Evolutionary conservation across 2,888 invertebrate genomes (phyloP), one percentile per base, ranked within the genome.

Genomic region (Stenolophus ochropezus): DNA sequence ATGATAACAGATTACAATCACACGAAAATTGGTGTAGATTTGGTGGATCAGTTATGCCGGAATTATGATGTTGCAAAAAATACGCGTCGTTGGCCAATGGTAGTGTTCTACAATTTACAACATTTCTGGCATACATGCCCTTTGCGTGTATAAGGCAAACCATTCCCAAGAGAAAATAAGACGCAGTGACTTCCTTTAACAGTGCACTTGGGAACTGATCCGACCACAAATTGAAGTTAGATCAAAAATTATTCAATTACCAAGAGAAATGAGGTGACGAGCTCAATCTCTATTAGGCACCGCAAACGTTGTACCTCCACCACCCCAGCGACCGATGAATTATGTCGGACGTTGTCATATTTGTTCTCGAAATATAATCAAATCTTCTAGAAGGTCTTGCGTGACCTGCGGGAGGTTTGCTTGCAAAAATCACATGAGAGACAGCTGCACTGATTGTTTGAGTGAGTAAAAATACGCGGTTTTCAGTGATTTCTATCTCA

Each of bases 61-160:
- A 81, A 81, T 8, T 81, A 82, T 47, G 25, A 81, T 81, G 81
- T 82, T 21, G 51, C 81, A 49, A 82, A 76, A 49, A 82, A 81
- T 51, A 82, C 81, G 14, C 58, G 65, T 18, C 61, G 81, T 16
- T 82, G 81, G 81, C 81, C 76, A 51, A 82, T 82, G 81, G 81
- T 82, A 16, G 27, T 69, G 3, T 81, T 82, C 81, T 81, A 81
- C 25, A 53, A 81, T 76, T 65, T 82, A 18, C 20, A 78, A 82
- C 27, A 82, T 82, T 49, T 47, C 76, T 69, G 65, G 58, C 25
- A 78, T 82, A 33, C 77, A 82, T 23, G 69, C 49, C 20, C 33
- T 79, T 23, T 61, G 61, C 47, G 47, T 61, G 20, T 61, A 77
- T 58, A 61, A 61, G 27, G 18, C 61, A 16, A 27, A 61, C 21